These are phyloP conservation scores for Cyanistes caeruleus DNA, from an alignment of 2,113 vertebrate species.

Conservation along the genomic window DNA sequence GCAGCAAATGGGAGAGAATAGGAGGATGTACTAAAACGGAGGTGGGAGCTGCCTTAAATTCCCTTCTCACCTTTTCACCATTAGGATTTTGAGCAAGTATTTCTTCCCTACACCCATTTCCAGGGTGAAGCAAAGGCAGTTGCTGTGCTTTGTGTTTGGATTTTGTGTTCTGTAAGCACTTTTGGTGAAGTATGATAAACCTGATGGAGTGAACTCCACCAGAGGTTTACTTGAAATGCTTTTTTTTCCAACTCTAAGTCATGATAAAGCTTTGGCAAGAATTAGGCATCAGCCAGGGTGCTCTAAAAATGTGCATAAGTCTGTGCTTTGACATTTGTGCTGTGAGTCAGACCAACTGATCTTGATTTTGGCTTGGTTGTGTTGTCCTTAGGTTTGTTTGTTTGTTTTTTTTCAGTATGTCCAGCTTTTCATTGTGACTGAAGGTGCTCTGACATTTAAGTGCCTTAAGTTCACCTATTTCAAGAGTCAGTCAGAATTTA, in stretches of 20 bases:
- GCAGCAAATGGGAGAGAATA: neutral
- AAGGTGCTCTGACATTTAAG: neutral
- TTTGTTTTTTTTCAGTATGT: neutral
- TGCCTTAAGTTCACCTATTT: neutral
- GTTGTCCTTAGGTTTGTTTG: neutral
- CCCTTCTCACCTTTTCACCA: neutral
- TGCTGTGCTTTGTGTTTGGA: neutral
- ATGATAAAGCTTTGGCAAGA: neutral
- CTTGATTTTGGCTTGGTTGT: neutral
- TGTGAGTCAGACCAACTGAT: neutral
- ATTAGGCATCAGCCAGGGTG: neutral
- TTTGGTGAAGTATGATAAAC: neutral
- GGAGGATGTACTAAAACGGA: fast-evolving
- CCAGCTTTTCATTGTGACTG: neutral
- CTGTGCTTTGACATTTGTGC: neutral
- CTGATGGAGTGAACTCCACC: neutral
- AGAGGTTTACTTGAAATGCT: neutral
- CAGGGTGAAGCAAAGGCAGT: neutral
- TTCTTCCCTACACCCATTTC: neutral
- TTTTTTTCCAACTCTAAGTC: neutral
- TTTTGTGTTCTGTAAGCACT: neutral
- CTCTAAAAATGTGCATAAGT: neutral
- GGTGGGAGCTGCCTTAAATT: neutral
- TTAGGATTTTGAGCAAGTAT: neutral
- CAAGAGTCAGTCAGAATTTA: neutral